Base-by-base conservation (phyloP, 2,888 invertebrate genomes). In the Pimpla rufipes region DNA sequence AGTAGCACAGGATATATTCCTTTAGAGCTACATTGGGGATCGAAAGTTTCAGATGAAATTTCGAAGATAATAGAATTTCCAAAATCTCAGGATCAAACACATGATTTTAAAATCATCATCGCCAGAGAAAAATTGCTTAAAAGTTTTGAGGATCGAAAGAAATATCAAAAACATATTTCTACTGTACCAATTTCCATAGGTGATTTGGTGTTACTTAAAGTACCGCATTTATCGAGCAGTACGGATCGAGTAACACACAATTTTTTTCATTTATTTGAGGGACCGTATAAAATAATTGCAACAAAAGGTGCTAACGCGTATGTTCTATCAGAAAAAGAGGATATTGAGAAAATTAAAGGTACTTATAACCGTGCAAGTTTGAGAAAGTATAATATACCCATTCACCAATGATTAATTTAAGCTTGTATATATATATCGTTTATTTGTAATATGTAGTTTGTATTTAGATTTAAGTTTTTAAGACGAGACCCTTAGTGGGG, bases 161-260 rank as follows among this genome's bases (percentile, higher is more conserved):
- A 52, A 52, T 21, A 21, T 7, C 52, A 18, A 66, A 35, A 2
- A n/a, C n/a, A n/a, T n/a, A n/a, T n/a, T n/a, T n/a, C n/a, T n/a
- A n/a, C n/a, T n/a, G n/a, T n/a, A n/a, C n/a, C n/a, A n/a, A n/a
- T n/a, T n/a, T n/a, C n/a, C n/a, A n/a, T n/a, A n/a, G n/a, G n/a
- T n/a, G 79, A 73, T 66, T 18, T 66, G 1, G 74, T 79, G 0
- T 47, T 79, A 6, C 6, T 79, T 11, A 6, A 55, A 0, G 79
- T 79, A 6, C 79, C 74, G 8, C 52, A 52, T 52, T 7, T 18
- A n/a, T 52, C 52, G 16, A 52, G 21, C 6, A n/a, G 8, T 7
- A 16, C 18, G n/a, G 64, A 64, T 8, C n/a, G 21, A 52, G 52
- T 52, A 16, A 52, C 52, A 16, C 52, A 52, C 10, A 52, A 52